phyloP scores from a whole-genome alignment of 2,888 invertebrate species.

The Polydrusus cervinus region DNA sequence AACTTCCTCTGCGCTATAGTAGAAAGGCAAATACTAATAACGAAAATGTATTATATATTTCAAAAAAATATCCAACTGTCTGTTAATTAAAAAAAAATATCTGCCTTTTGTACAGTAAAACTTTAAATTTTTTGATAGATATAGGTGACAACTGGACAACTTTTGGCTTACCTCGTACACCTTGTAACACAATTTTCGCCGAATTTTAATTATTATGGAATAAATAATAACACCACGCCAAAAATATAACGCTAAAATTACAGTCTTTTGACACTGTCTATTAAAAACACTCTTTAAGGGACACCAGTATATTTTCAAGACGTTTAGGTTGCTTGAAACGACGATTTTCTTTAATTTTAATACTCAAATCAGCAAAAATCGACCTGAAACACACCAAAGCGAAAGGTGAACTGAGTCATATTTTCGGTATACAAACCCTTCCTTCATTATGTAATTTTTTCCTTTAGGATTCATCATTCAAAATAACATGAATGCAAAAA shows the following conservation, averaged over 20 bases:
- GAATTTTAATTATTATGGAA: neutral
- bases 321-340: neutral
- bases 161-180: conserved; percentile 12
- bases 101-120: too few relatives aligned
- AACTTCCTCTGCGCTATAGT: too few relatives aligned
- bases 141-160: too few relatives aligned
- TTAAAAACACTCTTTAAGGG: neutral
- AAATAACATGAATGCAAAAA: conserved; percentile 9
- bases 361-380: conserved; percentile 31
- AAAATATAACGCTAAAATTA: neutral
- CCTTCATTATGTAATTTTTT: conserved; percentile 42
- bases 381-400: conserved; percentile 44
- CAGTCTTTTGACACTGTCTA: neutral
- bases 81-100: too few relatives aligned
- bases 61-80: too few relatives aligned
- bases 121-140: too few relatives aligned
- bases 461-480: conserved; percentile 23
- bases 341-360: conserved; percentile 13
- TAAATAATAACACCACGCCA: neutral
- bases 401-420: conserved; percentile 42
- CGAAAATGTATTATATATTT: too few relatives aligned
- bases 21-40: too few relatives aligned
- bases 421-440: conserved; percentile 30
- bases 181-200: conserved; percentile 7
- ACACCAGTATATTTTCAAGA: neutral